Evolutionary conservation across 2,797 vertebrate species (phyloP), one percentile per base, ranked within the genome.

Genomic region (Pseudochaenichthys georgianus): DNA sequence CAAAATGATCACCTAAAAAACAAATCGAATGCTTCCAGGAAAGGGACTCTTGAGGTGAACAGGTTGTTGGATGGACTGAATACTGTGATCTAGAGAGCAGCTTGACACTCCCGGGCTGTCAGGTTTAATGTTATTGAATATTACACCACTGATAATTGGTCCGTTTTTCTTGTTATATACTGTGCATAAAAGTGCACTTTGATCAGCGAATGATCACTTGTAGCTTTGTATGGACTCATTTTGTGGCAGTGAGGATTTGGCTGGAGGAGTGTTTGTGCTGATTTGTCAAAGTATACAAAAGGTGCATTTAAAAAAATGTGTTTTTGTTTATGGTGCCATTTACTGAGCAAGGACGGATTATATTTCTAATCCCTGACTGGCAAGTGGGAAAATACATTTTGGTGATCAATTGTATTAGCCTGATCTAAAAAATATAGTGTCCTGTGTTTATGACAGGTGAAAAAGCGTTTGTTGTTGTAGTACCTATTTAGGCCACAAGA

Each of bases 1-100:
- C 85, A 83, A 83, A 78, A 70, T 43, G 64, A 64, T 45, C 34
- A 73, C 11, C 41, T 62, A 9, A 73, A 59, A 53, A 70, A 53
- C 63, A 10, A 86, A 89, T 89, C 77, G 48, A 82, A 84, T 61
- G 79, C 89, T 91, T 93, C 92, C 88, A 90, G 69, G 42, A 84
- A 63, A 73, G 45, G 31, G 68, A 64, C 4, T 53, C 68, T 59
- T n/a, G 52, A 61, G 52, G 21, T 13, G n/a, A 61, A 47, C 21
- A 57, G 65, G 61, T 59, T 68, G 73, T 78, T 47, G 63, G 70
- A 10, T 51, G 60, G 66, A 87, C 84, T 89, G 77, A 87, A 87
- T 78, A 91, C 90, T 91, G 92, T 92, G 88, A 92, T 80, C 62
- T 50, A 67, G 70, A 78, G 73, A 85, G 65, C 70, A 55, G 76